These are phyloP conservation scores for Ploceus nigricollis DNA, from an alignment of 2,113 vertebrate genomes.

Conservation along the genomic window DNA sequence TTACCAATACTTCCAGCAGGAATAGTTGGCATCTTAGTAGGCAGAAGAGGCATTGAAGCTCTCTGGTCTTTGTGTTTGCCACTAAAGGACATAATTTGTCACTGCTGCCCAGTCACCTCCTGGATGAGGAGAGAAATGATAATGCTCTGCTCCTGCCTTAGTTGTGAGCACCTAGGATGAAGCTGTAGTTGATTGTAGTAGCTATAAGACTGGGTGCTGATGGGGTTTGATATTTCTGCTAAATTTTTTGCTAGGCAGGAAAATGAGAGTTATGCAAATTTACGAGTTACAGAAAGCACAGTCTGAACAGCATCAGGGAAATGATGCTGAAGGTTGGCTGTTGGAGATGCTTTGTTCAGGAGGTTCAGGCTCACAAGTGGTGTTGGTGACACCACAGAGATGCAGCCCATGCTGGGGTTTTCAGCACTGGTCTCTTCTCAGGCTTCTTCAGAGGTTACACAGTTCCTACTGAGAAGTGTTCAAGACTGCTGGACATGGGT, in stretches of 20 bases:
- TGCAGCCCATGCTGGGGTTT: background rate
- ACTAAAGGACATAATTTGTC: background rate
- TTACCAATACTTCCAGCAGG: background rate
- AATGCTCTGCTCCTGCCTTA: background rate
- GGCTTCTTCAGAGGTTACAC: background rate
- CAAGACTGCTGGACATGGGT: background rate
- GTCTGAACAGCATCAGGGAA: background rate
- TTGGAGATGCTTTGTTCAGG: background rate
- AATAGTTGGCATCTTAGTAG: background rate
- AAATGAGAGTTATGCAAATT: background rate
- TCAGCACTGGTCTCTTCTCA: background rate
- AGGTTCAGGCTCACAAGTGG: background rate
- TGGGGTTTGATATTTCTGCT: background rate
- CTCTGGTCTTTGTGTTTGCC: background rate
- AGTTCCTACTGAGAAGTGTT: background rate
- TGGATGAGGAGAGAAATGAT: background rate
- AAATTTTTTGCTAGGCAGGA: background rate
- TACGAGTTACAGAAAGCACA: rapidly evolving
- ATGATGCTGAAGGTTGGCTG: rapidly evolving
- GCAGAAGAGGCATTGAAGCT: background rate
- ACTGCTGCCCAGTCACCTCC: background rate
- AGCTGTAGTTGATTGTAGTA: background rate
- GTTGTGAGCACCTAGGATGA: background rate
- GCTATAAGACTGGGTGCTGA: background rate
- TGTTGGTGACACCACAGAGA: background rate